Conservation (phyloP, 2,113 vertebrate genomes). For the Sinosuthora webbiana region DNA sequence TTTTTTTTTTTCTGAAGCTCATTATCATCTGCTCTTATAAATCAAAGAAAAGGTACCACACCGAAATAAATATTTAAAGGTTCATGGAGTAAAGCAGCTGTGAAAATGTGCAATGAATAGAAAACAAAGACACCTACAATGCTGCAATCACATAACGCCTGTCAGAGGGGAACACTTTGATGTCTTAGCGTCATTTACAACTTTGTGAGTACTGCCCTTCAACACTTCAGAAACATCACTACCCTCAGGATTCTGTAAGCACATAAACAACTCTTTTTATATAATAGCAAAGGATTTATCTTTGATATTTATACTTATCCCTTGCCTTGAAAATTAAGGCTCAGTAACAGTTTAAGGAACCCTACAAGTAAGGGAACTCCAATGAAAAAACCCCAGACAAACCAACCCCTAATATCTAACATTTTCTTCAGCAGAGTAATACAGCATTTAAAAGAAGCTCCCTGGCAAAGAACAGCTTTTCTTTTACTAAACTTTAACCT, state of each 20-base stretch:
- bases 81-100: constrained; percentile 56
- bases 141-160: neutral
- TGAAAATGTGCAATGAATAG: constrained; percentile 52
- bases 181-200: neutral
- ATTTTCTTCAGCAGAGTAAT: neutral
- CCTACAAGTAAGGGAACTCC: neutral
- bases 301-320: neutral
- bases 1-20: neutral
- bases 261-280: neutral
- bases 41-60: constrained; percentile 25
- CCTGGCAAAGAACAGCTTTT: neutral
- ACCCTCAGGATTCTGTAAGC: neutral
- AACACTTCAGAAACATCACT: neutral
- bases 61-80: constrained; percentile 15
- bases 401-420: neutral
- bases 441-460: neutral
- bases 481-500: neutral
- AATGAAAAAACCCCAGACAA: neutral
- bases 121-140: constrained; percentile 37
- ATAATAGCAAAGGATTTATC: neutral
- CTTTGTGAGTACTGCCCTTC: neutral
- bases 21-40: constrained; percentile 11
- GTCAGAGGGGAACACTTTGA: neutral
- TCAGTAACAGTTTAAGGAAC: neutral
- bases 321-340: neutral